A percentile compares a stretch with the other conserved stretches of the same genome.
Evolutionary conservation across 2,113 vertebrate species (phyloP).

Genomic region (Centropristis striata): DNA sequence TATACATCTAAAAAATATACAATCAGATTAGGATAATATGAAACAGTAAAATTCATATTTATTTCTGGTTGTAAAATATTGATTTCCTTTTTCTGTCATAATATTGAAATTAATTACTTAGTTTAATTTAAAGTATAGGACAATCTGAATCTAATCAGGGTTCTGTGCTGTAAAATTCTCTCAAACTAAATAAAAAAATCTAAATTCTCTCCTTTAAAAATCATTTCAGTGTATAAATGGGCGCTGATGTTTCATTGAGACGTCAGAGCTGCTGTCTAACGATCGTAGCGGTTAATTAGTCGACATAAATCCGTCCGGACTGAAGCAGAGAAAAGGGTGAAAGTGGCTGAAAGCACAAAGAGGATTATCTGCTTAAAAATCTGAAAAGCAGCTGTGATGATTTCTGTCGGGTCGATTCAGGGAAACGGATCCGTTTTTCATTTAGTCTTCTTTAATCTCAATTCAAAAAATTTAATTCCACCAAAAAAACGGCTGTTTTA

Average conservation of each 20-base stretch:
- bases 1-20: neutral
- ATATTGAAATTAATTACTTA: neutral
- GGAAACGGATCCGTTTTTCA: neutral
- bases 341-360: constrained; percentile 52
- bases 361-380: constrained; percentile 53
- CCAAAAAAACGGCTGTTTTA: neutral
- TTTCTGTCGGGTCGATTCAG: constrained; percentile 22
- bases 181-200: neutral
- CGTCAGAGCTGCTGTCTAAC: neutral
- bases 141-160: neutral
- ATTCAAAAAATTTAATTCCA: neutral
- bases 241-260: neutral
- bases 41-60: neutral
- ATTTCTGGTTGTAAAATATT: neutral
- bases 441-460: neutral
- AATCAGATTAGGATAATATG: neutral
- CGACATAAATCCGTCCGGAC: neutral
- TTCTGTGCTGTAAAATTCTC: neutral
- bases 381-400: constrained; percentile 39
- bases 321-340: constrained; percentile 38
- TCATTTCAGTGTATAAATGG: no score
- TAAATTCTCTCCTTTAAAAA: no score
- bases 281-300: constrained; percentile 25
- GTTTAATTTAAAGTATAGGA: no score
- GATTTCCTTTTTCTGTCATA: neutral